Percentiles rank a stretch among this genome's conserved stretches.
phyloP scores from a whole-genome alignment of 2,797 vertebrate species.

The Chrosomus eos region DNA sequence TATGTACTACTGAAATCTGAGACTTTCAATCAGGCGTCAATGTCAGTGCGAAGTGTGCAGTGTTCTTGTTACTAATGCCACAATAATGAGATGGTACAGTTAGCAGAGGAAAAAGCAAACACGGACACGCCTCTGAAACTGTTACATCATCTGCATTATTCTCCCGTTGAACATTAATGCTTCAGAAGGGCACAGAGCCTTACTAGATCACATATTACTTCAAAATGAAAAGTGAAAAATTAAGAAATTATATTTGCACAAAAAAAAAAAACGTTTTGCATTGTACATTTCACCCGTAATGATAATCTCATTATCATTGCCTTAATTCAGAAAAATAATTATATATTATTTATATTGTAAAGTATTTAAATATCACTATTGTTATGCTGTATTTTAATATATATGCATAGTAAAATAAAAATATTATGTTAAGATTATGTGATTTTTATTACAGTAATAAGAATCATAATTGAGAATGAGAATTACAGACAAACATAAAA shows the following conservation, averaged over 20 bases:
- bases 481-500: too few species aligned
- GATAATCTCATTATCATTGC: background rate
- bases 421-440: too few species aligned
- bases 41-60: background rate
- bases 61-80: background rate
- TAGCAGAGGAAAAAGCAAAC: conserved; percentile 56
- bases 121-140: conserved; percentile 43
- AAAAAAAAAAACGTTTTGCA: background rate
- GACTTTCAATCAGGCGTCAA: background rate
- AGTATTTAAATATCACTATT: background rate
- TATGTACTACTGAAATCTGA: background rate
- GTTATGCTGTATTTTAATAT: too few species aligned
- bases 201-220: background rate
- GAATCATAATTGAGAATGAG: too few species aligned
- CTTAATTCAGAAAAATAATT: background rate
- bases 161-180: conserved; percentile 65
- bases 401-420: too few species aligned
- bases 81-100: background rate
- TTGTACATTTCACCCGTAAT: background rate
- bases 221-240: background rate
- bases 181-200: conserved; percentile 24
- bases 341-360: background rate
- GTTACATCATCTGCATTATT: conserved; percentile 65
- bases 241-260: background rate
- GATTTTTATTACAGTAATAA: too few species aligned